These are phyloP conservation scores for Volucella inanis DNA, from an alignment of 2,888 invertebrate species.

Conservation along the genomic window DNA sequence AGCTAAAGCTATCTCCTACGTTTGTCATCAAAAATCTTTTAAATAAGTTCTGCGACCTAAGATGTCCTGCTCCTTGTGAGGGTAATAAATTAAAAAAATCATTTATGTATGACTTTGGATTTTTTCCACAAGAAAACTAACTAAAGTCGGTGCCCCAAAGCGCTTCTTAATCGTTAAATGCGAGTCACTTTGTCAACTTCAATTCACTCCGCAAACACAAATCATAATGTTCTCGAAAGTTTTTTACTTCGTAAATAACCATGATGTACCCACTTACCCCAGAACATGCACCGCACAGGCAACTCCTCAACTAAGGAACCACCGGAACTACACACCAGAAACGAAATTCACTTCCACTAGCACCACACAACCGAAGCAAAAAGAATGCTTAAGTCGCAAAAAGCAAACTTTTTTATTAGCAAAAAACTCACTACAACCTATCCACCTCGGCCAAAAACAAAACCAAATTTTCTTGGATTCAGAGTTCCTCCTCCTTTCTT, in stretches of 20 bases:
- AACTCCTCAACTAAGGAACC: neutral
- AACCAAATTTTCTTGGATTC: conserved; percentile 33
- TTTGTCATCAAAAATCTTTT: no score
- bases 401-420: conserved; percentile 45
- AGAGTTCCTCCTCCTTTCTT: neutral
- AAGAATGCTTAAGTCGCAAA: conserved; percentile 47
- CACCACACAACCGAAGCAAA: conserved; percentile 7
- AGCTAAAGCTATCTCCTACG: no score
- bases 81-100: neutral
- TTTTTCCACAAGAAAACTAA: conserved; percentile 9
- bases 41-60: no score
- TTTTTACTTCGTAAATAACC: conserved; percentile 29
- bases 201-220: conserved; percentile 17
- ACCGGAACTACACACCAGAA: neutral
- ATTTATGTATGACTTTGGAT: conserved; percentile 4
- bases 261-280: conserved; percentile 29
- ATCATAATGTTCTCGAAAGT: conserved; percentile 36
- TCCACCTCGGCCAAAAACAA: conserved; percentile 1
- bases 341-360: neutral
- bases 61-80: no score
- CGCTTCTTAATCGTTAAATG: neutral
- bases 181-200: conserved; percentile 24
- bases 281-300: neutral
- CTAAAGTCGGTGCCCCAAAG: neutral
- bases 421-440: conserved; percentile 23